Conservation (phyloP, 2,888 invertebrate genomes). For the Hyles lineata region DNA sequence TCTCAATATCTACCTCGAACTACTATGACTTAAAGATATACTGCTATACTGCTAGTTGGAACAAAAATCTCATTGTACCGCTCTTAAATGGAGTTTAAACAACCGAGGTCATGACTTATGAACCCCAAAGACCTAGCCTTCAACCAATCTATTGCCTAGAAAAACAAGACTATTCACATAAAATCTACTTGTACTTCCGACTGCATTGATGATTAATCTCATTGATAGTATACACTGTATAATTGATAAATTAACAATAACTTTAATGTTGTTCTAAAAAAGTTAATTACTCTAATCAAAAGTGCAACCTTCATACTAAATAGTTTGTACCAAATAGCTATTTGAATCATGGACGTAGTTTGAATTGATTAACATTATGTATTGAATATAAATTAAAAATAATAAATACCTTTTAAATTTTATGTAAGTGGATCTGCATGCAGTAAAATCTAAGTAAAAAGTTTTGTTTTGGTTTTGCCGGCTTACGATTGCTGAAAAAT, state of each 20-base stretch:
- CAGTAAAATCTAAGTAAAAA: background rate
- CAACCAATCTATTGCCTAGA: background rate
- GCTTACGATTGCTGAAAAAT: background rate
- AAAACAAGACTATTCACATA: background rate
- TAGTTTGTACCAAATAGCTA: background rate
- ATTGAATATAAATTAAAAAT: background rate
- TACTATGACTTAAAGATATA: background rate
- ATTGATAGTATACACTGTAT: background rate
- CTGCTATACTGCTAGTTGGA: background rate
- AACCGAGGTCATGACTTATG: background rate
- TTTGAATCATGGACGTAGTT: background rate
- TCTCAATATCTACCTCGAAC: background rate
- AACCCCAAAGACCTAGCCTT: background rate
- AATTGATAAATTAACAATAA: background rate
- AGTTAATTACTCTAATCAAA: too few species aligned
- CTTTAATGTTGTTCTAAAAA: background rate
- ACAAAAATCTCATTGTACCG: conserved; percentile 2
- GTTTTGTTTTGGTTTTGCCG: conserved; percentile 24
- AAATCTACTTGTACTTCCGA: background rate
- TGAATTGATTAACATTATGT: background rate
- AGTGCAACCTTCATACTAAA: too few species aligned
- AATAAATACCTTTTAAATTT: background rate
- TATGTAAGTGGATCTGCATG: too few species aligned
- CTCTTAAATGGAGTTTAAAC: background rate
- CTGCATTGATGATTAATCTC: background rate